Evolutionary conservation across 2,888 invertebrate species (phyloP), one percentile per base, ranked within the genome.

Genomic region (Heliconius aoede): DNA sequence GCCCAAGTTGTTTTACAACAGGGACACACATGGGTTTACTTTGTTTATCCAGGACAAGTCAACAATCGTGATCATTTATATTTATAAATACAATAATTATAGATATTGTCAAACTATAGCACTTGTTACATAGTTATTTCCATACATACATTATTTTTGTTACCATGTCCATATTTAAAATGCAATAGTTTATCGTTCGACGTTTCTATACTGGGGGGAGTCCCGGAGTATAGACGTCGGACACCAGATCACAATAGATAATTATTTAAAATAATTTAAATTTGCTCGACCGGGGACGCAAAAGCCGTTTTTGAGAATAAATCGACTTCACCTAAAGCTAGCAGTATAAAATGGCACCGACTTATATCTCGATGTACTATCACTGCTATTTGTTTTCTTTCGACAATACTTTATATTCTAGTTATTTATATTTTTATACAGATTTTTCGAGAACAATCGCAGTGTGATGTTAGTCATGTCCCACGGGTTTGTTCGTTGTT

Each of bases 61-160:
- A 83, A 85, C 84, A 84, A 82, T 82, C 82, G 85, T 85, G 86
- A 83, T 85, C 82, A 81, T 83, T 84, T 85, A 86, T 85, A 86
- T 85, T 84, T 86, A 85, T 84, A 83, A 84, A 81, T 82, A 88
- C 87, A 85, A 84, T 85, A 83, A 83, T 86, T 87, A 87, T 90
- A 90, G 85, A 87, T 93, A 93, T 90, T 92, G 90, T 89, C 89
- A 87, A 89, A 90, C 89, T 90, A 90, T 92, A 90, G 88, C 89
- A 90, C 84, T 90, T 94, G 93, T 94, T 93, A 91, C 89, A 92
- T 92, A 93, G 90, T 91, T 82, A 87, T 89, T 91, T 90, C 89
- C 91, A 93, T 91, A 94, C 92, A 94, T 88, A 90, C 88, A 88
- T 86, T 90, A 89, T 92, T 94, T 94, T 93, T 94, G 91, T 93